A percentile compares a stretch with the other conserved stretches of the same genome.
phyloP scores from a whole-genome alignment of 2,888 invertebrate genomes.

The Lumbricus terrestris region DNA sequence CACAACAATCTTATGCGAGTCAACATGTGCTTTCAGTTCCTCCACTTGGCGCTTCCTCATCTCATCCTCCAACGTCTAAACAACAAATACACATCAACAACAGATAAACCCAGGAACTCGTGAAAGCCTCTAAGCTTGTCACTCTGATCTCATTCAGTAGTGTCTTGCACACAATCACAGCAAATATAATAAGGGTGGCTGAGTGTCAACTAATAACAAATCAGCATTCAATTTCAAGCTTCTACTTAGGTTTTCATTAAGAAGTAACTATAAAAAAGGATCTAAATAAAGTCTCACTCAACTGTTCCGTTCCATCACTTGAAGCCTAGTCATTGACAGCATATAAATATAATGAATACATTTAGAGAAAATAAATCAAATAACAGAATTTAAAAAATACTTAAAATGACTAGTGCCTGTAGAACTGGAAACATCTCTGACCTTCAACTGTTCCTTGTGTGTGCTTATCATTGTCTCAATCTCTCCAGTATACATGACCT shows the following conservation, averaged over 20 bases:
- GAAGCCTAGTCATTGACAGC: no score
- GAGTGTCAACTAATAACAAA: no score
- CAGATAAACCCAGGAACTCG: background rate
- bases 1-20: constrained; percentile 51
- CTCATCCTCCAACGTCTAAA: constrained; percentile 43
- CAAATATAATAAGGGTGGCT: no score
- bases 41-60: constrained; percentile 47
- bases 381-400: background rate
- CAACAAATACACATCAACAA: background rate
- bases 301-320: no score
- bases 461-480: constrained; percentile 13
- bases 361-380: background rate
- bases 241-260: no score
- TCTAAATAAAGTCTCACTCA: no score
- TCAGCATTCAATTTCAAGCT: no score
- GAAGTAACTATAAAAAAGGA: no score
- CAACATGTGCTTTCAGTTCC: constrained; percentile 50
- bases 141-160: no score
- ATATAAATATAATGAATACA: background rate
- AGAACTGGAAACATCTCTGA: background rate
- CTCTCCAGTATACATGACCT: constrained; percentile 22
- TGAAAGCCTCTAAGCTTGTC: background rate
- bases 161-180: no score
- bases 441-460: constrained; percentile 10
- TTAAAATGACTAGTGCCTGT: background rate